These are phyloP conservation scores for Lutra lutra DNA, from an alignment of 2,797 vertebrate species.

Conservation along the genomic window DNA sequence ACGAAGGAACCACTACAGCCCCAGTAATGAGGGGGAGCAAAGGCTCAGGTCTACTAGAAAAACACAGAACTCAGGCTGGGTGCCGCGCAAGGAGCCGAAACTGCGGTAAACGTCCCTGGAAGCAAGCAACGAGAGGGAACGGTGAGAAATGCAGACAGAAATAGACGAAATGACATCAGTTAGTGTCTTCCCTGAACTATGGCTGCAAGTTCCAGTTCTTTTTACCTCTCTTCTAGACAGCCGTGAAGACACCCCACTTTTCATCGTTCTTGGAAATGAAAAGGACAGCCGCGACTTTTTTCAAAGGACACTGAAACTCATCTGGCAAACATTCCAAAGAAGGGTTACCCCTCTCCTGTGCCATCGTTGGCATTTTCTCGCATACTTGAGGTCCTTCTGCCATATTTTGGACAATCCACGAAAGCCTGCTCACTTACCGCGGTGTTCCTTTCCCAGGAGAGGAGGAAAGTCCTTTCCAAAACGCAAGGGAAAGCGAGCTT, in stretches of 20 bases:
- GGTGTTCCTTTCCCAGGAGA: slow-evolving; percentile 30
- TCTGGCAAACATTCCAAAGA: slow-evolving; percentile 29
- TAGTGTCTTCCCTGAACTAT: not conserved
- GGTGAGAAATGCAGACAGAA: not conserved
- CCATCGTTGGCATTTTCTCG: not conserved
- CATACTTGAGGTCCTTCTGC: not conserved
- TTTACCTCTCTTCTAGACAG: not conserved
- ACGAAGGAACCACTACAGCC: not conserved
- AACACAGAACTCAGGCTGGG: not conserved
- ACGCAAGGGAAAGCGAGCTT: not conserved
- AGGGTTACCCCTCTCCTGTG: not conserved
- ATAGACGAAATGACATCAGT: not conserved
- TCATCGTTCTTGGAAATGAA: not conserved
- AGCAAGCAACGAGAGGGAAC: not conserved
- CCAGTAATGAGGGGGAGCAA: not conserved
- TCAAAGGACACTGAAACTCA: not conserved
- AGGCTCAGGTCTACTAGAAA: not conserved
- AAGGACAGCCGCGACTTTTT: not conserved
- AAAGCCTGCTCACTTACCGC: slow-evolving; percentile 58
- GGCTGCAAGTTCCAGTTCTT: not conserved
- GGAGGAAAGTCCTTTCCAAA: slow-evolving; percentile 31
- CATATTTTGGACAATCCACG: slow-evolving; percentile 19
- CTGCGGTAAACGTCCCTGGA: not conserved
- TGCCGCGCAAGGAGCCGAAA: not conserved
- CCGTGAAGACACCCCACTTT: not conserved